Conservation (phyloP, 2,113 vertebrate genomes). For the Planiliza haematocheilus region DNA sequence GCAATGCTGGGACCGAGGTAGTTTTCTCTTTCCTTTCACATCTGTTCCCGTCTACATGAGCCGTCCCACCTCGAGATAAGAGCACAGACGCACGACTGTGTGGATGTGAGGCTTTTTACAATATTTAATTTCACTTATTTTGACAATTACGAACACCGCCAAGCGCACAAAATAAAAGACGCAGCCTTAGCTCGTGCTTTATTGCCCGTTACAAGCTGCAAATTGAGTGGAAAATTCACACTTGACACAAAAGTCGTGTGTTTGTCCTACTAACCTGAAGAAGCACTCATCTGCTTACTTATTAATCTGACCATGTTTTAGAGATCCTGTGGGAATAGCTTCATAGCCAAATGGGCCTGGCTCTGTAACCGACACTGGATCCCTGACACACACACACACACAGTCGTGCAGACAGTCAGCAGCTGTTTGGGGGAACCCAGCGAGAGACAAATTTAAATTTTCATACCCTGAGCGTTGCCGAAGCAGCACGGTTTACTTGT, state of each 20-base stretch:
- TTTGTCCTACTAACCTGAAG: slow-evolving; percentile 67
- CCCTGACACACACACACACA: slow-evolving; percentile 31
- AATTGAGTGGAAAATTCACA: neutral
- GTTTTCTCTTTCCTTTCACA: slow-evolving; percentile 27
- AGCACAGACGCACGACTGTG: neutral
- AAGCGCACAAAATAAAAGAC: neutral
- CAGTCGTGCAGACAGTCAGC: slow-evolving; percentile 46
- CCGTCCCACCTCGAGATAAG: neutral
- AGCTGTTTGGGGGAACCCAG: slow-evolving; percentile 72
- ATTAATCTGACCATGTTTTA: slow-evolving; percentile 70
- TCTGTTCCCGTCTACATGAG: slow-evolving; percentile 11
- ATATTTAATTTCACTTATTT: neutral
- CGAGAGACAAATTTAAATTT: slow-evolving; percentile 62
- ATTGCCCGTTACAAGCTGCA: neutral
- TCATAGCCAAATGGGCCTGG: slow-evolving; percentile 52
- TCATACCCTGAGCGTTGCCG: slow-evolving; percentile 54
- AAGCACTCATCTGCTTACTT: slow-evolving; percentile 59
- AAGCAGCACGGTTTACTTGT: slow-evolving; percentile 44
- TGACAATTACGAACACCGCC: neutral
- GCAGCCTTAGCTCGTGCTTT: neutral
- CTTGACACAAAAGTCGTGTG: slow-evolving; percentile 35
- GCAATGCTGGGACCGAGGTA: slow-evolving; percentile 21
- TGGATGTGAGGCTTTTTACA: neutral
- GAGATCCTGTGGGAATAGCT: slow-evolving; percentile 64
- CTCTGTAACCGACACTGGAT: slow-evolving; percentile 70